Base-by-base conservation (phyloP, 2,888 invertebrate genomes). In the Pyralis farinalis region DNA sequence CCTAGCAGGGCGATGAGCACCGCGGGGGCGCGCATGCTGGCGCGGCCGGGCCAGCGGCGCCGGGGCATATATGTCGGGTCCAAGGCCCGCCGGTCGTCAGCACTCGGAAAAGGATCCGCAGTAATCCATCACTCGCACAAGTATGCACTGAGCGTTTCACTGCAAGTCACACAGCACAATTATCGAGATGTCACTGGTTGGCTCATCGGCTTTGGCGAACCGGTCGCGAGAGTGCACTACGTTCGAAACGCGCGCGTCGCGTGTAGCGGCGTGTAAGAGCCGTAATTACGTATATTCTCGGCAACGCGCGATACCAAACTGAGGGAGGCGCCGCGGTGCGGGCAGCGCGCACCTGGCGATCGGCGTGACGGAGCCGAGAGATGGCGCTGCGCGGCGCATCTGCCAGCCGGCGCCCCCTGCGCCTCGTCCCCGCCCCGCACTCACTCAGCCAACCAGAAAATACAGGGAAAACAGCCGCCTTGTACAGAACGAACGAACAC, bases 1-100 rank as follows among this genome's bases (percentile, higher is more conserved):
- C 87, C 88, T 85, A 87, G 77, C 78, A 88, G 88, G 88, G 88
- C 88, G 72, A 88, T 59, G 71, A 88, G 80, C 86, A 88, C 79
- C 82, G 87, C 81, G 68, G 82, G 80, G 85, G 81, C 85, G 88
- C 88, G 87, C 88, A 88, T 88, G 71, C 71, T 86, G 87, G 80
- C 87, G 86, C 86, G 81, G 67, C 84, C 85, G 76, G 67, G 70
- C 82, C 73, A 78, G 77, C 86, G 84, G 87, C 85, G 87, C 87
- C 86, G 80, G 88, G 73, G 83, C 84, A 86, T 82, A 75, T 66
- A 74, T 66, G 77, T 71, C 70, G 78, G 81, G 68, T 69, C 69
- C 70, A 58, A 64, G 62, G 66, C 77, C 73, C 73, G 73, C 62
- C 71, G 54, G 69, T 77, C 80, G 78, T 86, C 86, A 86, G 75